Base-by-base conservation (phyloP, 2,797 vertebrate species). In the Borostomias antarcticus region DNA sequence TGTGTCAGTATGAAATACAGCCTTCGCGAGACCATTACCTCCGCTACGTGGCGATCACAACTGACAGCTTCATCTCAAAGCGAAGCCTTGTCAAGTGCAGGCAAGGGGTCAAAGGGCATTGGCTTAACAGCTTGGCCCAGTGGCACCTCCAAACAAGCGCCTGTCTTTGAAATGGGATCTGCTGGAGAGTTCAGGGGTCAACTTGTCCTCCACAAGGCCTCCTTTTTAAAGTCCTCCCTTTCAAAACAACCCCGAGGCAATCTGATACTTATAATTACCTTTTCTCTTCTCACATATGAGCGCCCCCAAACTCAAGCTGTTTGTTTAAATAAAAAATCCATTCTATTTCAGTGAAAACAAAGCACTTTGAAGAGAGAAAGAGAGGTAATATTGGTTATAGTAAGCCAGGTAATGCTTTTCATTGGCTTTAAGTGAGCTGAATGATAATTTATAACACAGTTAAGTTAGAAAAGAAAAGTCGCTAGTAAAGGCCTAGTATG, bases 121-220 rank as follows among this genome's bases (percentile, higher is more conserved):
- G 59, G 63, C 61, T 56, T 64, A 71, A 76, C 68, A 76, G 66
- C 45, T 62, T 53, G 26, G 26, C 60, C 58, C 57, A 26, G 50
- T 76, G 67, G 57, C 78, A 75, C 64, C 76, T 76, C 77, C 52
- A 73, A 77, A 82, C 71, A 78, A 68, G 66, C 74, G 70, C 70
- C 74, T 19, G 53, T 63, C 79, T 80, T 82, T 83, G 84, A 83
- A 85, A 86, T 68, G 9, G 35, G 78, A 87, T 75, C 77, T 62
- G 53, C 68, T 62, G 54, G 58, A 2, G 6, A 66, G 73, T 78
- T 80, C 79, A 63, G 47, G 66, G 77, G 67, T 82, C 73, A 83
- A 81, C 75, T 75, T 81, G 56, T 69, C 50, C 21, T 76, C 70
- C 72, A 76, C 75, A 82, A 74, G 78, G 57, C 66, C 60, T 32